Evolutionary conservation across 2,888 invertebrate genomes (phyloP).

Genomic region (Augiades crinisus): DNA sequence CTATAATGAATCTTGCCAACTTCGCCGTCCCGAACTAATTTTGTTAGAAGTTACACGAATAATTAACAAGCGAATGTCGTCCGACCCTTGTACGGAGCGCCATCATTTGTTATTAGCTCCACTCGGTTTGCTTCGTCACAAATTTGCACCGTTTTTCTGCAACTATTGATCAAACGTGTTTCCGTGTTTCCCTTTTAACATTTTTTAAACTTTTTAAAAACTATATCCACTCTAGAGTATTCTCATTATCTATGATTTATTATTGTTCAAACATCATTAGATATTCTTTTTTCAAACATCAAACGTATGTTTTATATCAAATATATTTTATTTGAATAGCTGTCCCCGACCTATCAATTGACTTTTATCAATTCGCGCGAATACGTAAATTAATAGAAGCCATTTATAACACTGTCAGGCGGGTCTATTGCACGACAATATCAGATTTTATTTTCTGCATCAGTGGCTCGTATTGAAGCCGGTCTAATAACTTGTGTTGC

Average conservation of each 20-base stretch:
- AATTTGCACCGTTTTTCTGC: conserved; percentile 2
- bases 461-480: conserved; percentile 19
- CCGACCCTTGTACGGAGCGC: conserved; percentile 18
- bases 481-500: conserved; percentile 20
- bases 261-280: too few species aligned
- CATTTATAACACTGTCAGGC: conserved; percentile 18
- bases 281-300: too few species aligned
- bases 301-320: not conserved
- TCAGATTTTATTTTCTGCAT: conserved; percentile 25
- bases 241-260: too few species aligned
- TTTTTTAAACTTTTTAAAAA: too few species aligned
- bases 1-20: conserved; percentile 29
- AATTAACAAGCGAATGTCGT: conserved; percentile 29
- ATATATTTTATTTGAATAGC: not conserved
- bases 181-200: not conserved
- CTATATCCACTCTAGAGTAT: too few species aligned
- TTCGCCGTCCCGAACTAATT: conserved; percentile 27
- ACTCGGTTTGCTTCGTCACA: conserved; percentile 13
- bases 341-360: not conserved
- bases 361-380: conserved; percentile 3
- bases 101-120: conserved; percentile 24
- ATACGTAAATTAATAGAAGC: conserved; percentile 17
- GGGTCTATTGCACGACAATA: conserved; percentile 9
- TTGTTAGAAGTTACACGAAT: conserved; percentile 29
- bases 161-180: conserved; percentile 7